Conservation (phyloP, 1,140 invertebrate genomes). For the Sarcophaga bullata region DNA sequence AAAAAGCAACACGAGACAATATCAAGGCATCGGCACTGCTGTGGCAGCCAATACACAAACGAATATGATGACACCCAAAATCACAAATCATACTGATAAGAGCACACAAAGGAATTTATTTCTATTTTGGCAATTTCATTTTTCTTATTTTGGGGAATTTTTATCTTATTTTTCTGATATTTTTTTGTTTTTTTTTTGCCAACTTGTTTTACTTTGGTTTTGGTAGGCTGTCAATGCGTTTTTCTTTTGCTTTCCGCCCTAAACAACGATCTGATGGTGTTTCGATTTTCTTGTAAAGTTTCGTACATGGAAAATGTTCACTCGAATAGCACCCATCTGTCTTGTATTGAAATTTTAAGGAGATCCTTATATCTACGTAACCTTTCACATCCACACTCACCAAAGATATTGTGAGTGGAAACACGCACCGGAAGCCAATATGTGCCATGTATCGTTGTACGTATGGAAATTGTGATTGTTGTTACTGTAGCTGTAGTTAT, state of each 20-base stretch:
- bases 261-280: neutral
- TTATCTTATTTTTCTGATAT: slow-evolving; percentile 6
- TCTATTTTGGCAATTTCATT: slow-evolving; percentile 36
- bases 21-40: neutral
- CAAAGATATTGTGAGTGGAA: neutral
- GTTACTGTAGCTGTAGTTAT: neutral
- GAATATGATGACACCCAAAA: slow-evolving; percentile 59
- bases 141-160: slow-evolving; percentile 49
- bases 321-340: slow-evolving; percentile 30
- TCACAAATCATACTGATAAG: slow-evolving; percentile 66
- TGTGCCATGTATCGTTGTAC: slow-evolving; percentile 20
- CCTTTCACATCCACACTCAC: neutral
- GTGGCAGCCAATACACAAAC: slow-evolving; percentile 37
- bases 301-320: slow-evolving; percentile 14
- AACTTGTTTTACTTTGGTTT: neutral
- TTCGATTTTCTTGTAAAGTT: neutral
- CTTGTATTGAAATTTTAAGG: neutral
- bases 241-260: neutral
- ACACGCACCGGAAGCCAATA: slow-evolving; percentile 39
- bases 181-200: slow-evolving; percentile 21
- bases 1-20: slow-evolving; percentile 11
- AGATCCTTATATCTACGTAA: neutral
- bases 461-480: too few relatives aligned
- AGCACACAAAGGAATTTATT: slow-evolving; percentile 65
- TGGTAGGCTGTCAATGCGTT: neutral